These are phyloP conservation scores for Coendou prehensilis DNA, from an alignment of 2,797 vertebrate genomes.

Conservation along the genomic window DNA sequence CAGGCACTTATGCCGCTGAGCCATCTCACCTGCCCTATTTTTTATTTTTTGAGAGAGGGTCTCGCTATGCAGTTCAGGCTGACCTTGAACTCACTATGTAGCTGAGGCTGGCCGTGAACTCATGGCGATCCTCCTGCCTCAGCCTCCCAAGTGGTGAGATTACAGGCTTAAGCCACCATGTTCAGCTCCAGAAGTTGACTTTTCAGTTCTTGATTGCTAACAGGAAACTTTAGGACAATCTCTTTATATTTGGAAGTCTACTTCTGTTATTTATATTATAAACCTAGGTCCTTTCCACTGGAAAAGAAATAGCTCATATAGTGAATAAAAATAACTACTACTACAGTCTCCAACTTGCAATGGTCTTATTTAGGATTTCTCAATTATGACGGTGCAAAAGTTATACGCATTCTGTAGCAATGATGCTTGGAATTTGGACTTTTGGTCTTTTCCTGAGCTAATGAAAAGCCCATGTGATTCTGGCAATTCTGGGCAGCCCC, in stretches of 20 bases:
- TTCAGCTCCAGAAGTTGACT: background rate
- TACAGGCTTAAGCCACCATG: background rate
- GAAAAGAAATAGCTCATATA: background rate
- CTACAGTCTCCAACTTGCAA: background rate
- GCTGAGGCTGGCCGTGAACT: background rate
- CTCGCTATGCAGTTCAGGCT: background rate
- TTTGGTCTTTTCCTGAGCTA: background rate
- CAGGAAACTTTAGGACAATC: background rate
- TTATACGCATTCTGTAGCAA: background rate
- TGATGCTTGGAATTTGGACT: background rate
- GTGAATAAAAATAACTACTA: background rate
- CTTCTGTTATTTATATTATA: slow-evolving; percentile 34
- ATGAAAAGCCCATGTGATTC: no score
- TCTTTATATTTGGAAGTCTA: slow-evolving; percentile 18
- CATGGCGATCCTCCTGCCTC: background rate
- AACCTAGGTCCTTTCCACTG: background rate
- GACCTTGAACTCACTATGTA: background rate
- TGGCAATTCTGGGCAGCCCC: background rate
- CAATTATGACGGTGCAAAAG: background rate
- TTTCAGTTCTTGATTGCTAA: background rate
- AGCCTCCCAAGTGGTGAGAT: background rate
- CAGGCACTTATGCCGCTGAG: no score
- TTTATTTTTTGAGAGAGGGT: background rate
- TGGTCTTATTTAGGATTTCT: background rate
- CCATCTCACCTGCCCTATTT: no score